Base-by-base conservation (phyloP, 2,888 invertebrate genomes). In the Nyleta sp. region DNA sequence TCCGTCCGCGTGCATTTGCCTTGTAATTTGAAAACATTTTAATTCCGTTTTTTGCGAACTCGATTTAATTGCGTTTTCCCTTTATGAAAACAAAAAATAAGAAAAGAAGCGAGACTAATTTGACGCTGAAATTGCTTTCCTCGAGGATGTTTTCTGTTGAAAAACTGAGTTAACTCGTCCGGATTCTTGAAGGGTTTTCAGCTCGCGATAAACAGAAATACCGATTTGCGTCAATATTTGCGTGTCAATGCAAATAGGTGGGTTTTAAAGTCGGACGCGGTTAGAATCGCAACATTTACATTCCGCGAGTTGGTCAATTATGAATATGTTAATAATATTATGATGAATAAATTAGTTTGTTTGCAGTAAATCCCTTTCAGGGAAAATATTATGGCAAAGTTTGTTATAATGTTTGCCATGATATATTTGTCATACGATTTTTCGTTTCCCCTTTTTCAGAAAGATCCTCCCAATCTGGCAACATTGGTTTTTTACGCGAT, bases 321-420 rank as follows among this genome's bases (percentile, higher is more conserved):
- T 13, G 22, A 10, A 55, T 40, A 13, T 22, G 55, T 55, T 55
- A 20, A 20, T 44, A 20, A 20, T 24, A 40, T 20, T 38, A 24
- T 38, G 22, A 11, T 53, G 17, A 18, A 53, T 31, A 38, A 35
- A 22, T 40, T 55, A 55, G 11, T 20, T 44, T 5, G 7, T 50
- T 13, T 15, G 48, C 10, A n/a, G 48, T 8, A 46, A 46, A 22
- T 46, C n/a, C 8, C 35, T 11, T 11, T 35, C n/a, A 8, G n/a
- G n/a, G n/a, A n/a, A n/a, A n/a, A n/a, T n/a, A n/a, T n/a, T n/a
- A n/a, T n/a, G n/a, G n/a, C n/a, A n/a, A n/a, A n/a, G n/a, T n/a
- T n/a, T n/a, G n/a, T n/a, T n/a, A n/a, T n/a, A n/a, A n/a, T n/a
- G n/a, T n/a, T n/a, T n/a, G n/a, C n/a, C n/a, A n/a, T n/a, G n/a